Evolutionary conservation across 2,888 invertebrate genomes (phyloP).

Genomic region (Cheilosia grossa): DNA sequence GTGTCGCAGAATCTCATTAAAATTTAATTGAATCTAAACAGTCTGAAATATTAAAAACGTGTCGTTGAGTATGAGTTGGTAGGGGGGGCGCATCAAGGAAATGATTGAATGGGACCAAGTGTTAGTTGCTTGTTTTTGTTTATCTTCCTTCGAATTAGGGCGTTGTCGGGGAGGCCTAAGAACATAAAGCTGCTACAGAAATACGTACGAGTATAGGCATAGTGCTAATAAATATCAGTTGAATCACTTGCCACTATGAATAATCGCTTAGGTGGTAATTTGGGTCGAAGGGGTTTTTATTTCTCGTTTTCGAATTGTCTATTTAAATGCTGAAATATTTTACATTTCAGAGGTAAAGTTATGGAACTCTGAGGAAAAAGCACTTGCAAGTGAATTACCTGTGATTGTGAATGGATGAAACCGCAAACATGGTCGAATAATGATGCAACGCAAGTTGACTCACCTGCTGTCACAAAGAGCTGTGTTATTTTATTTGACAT

Average conservation of each 20-base stretch:
- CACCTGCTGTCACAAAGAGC: no score
- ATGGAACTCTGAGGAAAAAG: no score
- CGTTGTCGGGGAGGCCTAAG: background rate
- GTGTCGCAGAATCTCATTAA: slow-evolving; percentile 62
- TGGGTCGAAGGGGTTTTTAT: background rate
- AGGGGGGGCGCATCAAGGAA: slow-evolving; percentile 13
- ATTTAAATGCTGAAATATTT: no score
- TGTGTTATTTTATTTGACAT: no score
- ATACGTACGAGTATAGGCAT: background rate
- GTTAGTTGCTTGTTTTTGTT: background rate
- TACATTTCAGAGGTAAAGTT: no score
- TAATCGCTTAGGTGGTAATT: slow-evolving; percentile 28
- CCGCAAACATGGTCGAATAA: no score
- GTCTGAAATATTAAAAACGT: slow-evolving; percentile 38
- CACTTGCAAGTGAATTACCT: no score
- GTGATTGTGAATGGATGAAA: no score
- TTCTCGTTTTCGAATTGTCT: background rate
- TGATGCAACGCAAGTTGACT: no score
- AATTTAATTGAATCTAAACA: slow-evolving; percentile 58
- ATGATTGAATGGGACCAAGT: slow-evolving; percentile 26
- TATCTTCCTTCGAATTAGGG: slow-evolving; percentile 1
- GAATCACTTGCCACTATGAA: slow-evolving; percentile 11
- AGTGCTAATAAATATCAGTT: background rate
- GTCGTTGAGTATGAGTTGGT: slow-evolving; percentile 14
- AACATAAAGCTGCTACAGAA: background rate